Conservation (phyloP, 1,140 invertebrate species). For the Kradibia gibbosae region DNA sequence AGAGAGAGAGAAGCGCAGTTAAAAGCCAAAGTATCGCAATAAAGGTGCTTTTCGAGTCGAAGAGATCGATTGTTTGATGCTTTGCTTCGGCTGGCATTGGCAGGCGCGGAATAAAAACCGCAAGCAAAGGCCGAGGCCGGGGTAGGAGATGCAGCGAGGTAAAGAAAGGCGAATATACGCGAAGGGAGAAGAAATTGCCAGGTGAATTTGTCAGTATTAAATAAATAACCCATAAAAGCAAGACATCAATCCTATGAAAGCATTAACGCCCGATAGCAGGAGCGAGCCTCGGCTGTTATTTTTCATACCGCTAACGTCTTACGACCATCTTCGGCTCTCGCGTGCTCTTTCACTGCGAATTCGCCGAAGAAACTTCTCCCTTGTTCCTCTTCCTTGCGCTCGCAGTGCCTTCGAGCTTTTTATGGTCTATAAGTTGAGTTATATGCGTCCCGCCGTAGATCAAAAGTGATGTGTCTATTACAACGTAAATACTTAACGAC, state of each 20-base stretch:
- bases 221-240: constrained; percentile 72
- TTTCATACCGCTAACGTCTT: constrained; percentile 68
- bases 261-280: constrained; percentile 70
- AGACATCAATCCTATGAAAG: constrained; percentile 66
- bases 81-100: constrained; percentile 28
- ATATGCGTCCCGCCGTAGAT: constrained; percentile 64
- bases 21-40: constrained; percentile 28
- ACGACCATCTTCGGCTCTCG: constrained; percentile 58
- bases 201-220: constrained; percentile 73
- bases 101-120: constrained; percentile 1
- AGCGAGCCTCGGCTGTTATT: constrained; percentile 66
- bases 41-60: constrained; percentile 5
- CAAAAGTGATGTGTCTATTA: constrained; percentile 71
- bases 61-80: constrained; percentile 35
- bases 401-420: constrained; percentile 64
- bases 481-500: constrained; percentile 65
- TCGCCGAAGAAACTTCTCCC: constrained; percentile 56
- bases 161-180: constrained; percentile 47
- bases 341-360: constrained; percentile 49
- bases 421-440: constrained; percentile 68
- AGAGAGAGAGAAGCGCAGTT: constrained; percentile 2
- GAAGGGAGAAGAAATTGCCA: constrained; percentile 53
- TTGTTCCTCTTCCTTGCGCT: constrained; percentile 56
- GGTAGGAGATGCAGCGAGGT: constrained; percentile 31
- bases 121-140: constrained; percentile 1